Evolutionary conservation across 2,888 invertebrate species (phyloP).

Genomic region (Penaeus monodon): DNA sequence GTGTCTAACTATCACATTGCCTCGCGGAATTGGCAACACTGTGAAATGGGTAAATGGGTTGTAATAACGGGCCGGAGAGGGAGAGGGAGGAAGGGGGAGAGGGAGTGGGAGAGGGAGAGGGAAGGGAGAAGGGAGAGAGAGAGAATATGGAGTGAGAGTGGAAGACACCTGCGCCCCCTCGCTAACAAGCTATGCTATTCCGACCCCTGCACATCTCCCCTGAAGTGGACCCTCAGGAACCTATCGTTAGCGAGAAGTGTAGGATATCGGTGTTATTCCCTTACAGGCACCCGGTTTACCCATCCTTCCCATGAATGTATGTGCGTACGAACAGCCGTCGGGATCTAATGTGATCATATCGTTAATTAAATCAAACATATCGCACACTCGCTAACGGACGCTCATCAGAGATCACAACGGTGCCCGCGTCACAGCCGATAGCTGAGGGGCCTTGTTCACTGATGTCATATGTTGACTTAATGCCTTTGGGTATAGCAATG

Average conservation of each 20-base stretch:
- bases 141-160: constrained; percentile 11
- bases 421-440: no score
- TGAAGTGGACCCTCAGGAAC: not conserved
- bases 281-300: not conserved
- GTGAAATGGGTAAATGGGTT: constrained; percentile 7
- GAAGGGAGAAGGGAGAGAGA: not conserved
- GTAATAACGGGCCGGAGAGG: constrained; percentile 14
- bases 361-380: no score
- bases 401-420: no score
- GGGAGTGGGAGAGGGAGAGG: not conserved
- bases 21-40: not conserved
- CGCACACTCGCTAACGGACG: no score
- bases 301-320: not conserved
- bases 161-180: constrained; percentile 18
- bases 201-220: not conserved
- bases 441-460: no score
- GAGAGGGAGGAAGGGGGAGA: not conserved
- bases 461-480: no score
- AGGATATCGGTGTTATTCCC: constrained; percentile 8
- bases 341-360: no score
- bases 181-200: constrained; percentile 32
- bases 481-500: no score
- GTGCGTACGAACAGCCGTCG: no score
- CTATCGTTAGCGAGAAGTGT: constrained; percentile 37
- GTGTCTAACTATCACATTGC: constrained; percentile 22